A percentile compares a stretch with the other conserved stretches of the same genome.
These are phyloP conservation scores for Trachelipus rathkii DNA, from an alignment of 1,140 invertebrate genomes.

Conservation along the genomic window DNA sequence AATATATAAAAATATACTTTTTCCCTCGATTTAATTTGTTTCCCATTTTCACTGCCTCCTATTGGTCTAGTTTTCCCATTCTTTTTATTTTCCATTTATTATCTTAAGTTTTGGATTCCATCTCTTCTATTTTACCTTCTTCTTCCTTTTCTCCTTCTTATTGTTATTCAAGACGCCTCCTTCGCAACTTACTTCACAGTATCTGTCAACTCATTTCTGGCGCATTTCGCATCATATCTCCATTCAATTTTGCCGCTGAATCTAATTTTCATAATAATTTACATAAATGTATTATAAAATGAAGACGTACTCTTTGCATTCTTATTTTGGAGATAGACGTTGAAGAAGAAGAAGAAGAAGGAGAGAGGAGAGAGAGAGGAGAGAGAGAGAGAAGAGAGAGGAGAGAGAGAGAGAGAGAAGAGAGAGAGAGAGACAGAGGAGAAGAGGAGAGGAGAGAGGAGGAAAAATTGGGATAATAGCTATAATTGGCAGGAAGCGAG, in stretches of 20 bases:
- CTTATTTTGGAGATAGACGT: not conserved
- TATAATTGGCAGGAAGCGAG: not conserved
- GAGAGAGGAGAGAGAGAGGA: not conserved
- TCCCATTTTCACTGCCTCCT: too few relatives aligned
- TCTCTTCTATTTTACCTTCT: not conserved
- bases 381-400: not conserved
- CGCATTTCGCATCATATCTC: not conserved
- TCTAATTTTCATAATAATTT: constrained; percentile 14
- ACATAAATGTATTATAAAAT: constrained; percentile 14
- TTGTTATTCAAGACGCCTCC: not conserved
- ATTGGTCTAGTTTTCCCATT: too few relatives aligned
- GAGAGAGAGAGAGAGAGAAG: too few relatives aligned
- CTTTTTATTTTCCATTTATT: too few relatives aligned
- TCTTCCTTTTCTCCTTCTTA: not conserved
- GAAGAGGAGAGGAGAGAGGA: too few relatives aligned
- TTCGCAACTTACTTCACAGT: not conserved
- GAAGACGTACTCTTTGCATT: constrained; percentile 7
- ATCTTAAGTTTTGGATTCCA: not conserved
- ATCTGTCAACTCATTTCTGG: not conserved
- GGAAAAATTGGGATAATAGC: not conserved
- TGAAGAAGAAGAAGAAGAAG: not conserved
- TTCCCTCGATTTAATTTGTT: too few relatives aligned
- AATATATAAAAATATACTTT: too few relatives aligned
- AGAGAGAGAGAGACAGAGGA: too few relatives aligned
- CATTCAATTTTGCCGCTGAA: constrained; percentile 4